Evolutionary conservation across 2,888 invertebrate species (phyloP).

Genomic region (Trichogramma dendrolimi): DNA sequence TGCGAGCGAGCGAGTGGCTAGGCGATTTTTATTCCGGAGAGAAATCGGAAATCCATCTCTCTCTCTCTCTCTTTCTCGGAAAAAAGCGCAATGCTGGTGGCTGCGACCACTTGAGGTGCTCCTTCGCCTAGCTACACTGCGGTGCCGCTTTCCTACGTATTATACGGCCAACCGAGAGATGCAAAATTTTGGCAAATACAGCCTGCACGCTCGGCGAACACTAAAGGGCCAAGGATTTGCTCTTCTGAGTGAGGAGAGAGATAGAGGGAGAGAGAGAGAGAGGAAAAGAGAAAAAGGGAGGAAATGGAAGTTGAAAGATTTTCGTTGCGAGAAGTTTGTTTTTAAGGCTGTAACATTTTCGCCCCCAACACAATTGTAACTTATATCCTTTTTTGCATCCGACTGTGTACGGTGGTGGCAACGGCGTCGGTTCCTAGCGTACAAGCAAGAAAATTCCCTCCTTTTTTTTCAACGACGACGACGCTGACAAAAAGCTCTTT

Average conservation of each 20-base stretch:
- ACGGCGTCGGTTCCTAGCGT: no score
- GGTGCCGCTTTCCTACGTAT: no score
- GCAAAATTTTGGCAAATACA: slow-evolving; percentile 15
- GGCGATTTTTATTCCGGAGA: slow-evolving; percentile 20
- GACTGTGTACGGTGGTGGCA: no score
- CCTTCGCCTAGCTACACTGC: no score
- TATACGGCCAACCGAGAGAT: slow-evolving; percentile 11
- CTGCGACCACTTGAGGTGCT: no score
- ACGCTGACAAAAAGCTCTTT: slow-evolving; percentile 1
- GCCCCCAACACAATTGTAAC: no score
- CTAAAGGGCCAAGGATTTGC: no score
- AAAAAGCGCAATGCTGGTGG: slow-evolving; percentile 7
- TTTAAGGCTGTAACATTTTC: no score
- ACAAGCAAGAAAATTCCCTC: no score
- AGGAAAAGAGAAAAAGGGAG: background rate
- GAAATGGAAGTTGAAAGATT: slow-evolving; percentile 2
- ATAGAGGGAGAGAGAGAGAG: slow-evolving; percentile 1
- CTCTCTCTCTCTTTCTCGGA: slow-evolving; percentile 10
- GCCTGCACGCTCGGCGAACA: no score
- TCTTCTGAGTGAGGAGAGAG: background rate
- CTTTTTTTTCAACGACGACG: background rate
- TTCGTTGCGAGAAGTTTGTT: background rate
- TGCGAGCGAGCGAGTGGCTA: slow-evolving; percentile 5
- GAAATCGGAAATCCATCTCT: slow-evolving; percentile 27
- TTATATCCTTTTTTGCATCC: no score